These are phyloP conservation scores for Solenodon paradoxus DNA, from an alignment of 2,113 vertebrate genomes.

Conservation along the genomic window DNA sequence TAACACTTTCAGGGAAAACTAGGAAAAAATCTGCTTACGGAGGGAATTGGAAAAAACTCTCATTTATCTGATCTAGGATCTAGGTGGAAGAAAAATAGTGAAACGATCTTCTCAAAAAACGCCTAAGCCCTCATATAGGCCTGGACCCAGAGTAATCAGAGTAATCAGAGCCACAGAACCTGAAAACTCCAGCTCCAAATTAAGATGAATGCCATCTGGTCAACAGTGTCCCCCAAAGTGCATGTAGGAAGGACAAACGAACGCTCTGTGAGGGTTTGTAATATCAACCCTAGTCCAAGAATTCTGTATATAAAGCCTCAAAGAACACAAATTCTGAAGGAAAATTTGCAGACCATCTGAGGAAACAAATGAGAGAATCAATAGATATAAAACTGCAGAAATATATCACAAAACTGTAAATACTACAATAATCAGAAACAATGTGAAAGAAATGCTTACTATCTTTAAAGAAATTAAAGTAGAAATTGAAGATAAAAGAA, in stretches of 20 bases:
- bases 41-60: not conserved
- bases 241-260: not conserved
- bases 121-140: not conserved
- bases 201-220: not conserved
- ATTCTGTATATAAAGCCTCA: not conserved
- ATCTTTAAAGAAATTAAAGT: not conserved
- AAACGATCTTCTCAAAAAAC: not conserved
- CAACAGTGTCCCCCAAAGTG: not conserved
- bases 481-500: not conserved
- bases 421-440: not conserved
- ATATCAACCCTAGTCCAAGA: not conserved
- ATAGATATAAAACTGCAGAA: not conserved
- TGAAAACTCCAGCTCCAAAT: not conserved
- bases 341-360: not conserved
- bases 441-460: not conserved
- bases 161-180: not conserved
- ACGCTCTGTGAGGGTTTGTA: not conserved
- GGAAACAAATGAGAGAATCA: not conserved
- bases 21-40: not conserved
- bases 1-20: not conserved
- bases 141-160: not conserved
- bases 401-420: not conserved
- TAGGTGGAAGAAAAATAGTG: not conserved
- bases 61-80: not conserved
- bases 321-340: not conserved